Evolutionary conservation across 53 echinoderm and acorn worm species (phyloP).

Genomic region (Mesocentrotus franciscanus): DNA sequence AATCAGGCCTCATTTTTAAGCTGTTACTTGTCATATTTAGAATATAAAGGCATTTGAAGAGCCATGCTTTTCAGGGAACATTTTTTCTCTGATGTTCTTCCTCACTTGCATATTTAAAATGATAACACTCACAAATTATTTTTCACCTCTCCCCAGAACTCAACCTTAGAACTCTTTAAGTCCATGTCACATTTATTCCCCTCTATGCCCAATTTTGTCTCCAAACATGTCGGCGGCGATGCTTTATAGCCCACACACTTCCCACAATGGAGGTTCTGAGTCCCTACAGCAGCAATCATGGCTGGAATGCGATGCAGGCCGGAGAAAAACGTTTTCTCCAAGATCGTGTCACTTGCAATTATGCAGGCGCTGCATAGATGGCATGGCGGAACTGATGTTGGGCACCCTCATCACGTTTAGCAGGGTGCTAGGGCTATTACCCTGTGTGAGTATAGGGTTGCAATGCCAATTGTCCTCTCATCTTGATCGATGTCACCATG

Average conservation of each 20-base stretch:
- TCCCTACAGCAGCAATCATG: neutral
- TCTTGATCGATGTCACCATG: neutral
- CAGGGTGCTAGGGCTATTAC: conserved; percentile 34
- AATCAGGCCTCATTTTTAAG: no score
- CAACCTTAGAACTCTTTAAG: no score
- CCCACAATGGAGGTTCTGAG: neutral
- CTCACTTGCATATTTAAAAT: no score
- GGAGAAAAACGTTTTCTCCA: neutral
- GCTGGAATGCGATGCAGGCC: conserved; percentile 5
- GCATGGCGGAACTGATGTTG: neutral
- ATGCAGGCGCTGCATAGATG: conserved; percentile 6
- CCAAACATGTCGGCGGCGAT: neutral
- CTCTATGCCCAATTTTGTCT: neutral
- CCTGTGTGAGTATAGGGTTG: neutral
- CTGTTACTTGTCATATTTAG: no score
- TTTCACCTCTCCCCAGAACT: no score
- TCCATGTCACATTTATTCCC: neutral
- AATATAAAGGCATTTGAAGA: no score
- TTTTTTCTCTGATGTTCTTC: no score
- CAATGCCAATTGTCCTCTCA: neutral
- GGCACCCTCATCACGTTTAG: neutral
- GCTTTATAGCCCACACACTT: neutral
- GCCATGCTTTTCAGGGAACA: no score
- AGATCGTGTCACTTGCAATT: conserved; percentile 25
- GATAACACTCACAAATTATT: no score